Evolutionary conservation across 2,888 invertebrate species (phyloP), one percentile per base, ranked within the genome.

Genomic region (Stenotaenia linearis): DNA sequence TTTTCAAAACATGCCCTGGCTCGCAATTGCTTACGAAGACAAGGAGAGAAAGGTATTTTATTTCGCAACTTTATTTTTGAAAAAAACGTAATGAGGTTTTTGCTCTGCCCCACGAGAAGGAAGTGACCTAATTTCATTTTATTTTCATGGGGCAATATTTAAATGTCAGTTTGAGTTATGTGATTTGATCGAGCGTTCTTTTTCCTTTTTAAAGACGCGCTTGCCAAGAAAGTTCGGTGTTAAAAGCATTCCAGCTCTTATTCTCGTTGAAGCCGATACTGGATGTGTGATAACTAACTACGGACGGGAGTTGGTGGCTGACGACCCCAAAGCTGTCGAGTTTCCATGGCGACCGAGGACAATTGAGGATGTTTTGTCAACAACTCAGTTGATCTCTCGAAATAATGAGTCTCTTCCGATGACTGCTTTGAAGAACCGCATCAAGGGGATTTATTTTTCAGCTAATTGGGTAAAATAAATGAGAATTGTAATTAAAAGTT

Each of bases 311-410:
- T 88, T 89, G 82, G 88, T 93, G n/a, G 87, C 91, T 50, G 90
- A 90, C 78, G 93, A 94, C 85, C 92, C 92, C 0, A 86, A 86
- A 1, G 91, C 91, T 10, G 83, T 85, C 21, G 87, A 89, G 82
- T 94, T 94, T 86, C 95, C 95, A 75, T 95, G 94, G 94, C 89
- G 91, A 74, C 91, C 92, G 0, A 90, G 92, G 76, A 91, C 91
- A 0, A 88, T 92, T 2, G 87, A 89, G 32, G 90, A 91, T 83
- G 89, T 89, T 56, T 81, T 87, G 50, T 86, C 89, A 75, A 89
- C 89, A 21, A 80, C 80, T 21, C 76, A 78, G 9, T 79, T 83
- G 12, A 81, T 83, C 12, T 79, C 82, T 74, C 80, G 83, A 79
- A 86, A 86, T 80, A 87, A 87, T 84, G 86, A 83, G 83, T 82